Evolutionary conservation across 2,797 vertebrate species (phyloP).

Genomic region (Scolopax bukidnonensis): DNA sequence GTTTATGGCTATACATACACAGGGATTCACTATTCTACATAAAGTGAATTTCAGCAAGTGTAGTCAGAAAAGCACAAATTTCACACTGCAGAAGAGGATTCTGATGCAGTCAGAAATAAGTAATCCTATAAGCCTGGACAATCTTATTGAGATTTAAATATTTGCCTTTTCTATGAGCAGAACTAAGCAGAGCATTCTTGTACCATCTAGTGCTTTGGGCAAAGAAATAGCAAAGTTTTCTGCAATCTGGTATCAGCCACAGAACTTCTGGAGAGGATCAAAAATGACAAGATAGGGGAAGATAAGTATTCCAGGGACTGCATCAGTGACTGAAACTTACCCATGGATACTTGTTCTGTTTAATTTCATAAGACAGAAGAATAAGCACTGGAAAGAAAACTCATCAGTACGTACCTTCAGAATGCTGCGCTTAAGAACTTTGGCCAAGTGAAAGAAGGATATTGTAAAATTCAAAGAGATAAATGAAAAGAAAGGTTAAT

Average conservation of each 20-base stretch:
- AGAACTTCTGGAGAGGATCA: slow-evolving; percentile 9
- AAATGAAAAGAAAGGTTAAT: not conserved
- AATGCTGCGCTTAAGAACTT: not conserved
- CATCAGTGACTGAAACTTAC: not conserved
- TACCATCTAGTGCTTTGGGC: not conserved
- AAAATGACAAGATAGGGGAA: not conserved
- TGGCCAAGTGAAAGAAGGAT: not conserved
- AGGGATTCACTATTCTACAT: not conserved
- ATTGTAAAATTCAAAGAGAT: not conserved
- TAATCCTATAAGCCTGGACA: not conserved
- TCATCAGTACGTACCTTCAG: not conserved
- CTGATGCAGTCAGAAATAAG: not conserved
- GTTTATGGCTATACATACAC: not conserved
- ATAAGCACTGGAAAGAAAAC: not conserved
- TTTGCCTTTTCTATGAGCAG: not conserved
- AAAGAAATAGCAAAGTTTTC: not conserved
- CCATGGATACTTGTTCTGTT: not conserved
- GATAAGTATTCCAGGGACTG: not conserved
- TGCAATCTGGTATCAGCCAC: not conserved
- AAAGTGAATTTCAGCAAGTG: not conserved
- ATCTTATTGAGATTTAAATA: not conserved
- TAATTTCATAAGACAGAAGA: not conserved
- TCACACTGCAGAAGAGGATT: not conserved
- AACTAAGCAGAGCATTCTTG: not conserved
- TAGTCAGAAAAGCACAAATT: not conserved